Percentiles rank a stretch among this genome's conserved stretches.
Evolutionary conservation across 1,140 invertebrate genomes (phyloP).

Genomic region (Orius insidiosus): DNA sequence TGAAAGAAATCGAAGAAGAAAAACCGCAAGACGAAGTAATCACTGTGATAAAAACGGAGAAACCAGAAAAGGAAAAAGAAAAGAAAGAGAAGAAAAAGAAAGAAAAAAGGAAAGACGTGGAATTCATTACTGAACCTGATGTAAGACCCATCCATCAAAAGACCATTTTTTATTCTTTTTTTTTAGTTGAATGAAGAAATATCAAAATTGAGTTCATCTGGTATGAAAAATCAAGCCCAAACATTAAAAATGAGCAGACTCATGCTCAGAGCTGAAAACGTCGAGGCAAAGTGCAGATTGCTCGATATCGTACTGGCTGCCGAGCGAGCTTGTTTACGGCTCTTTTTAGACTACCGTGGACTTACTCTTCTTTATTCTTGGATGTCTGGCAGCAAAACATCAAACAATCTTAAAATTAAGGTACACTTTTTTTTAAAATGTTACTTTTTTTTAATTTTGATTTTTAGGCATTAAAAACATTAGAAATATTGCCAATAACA

Average conservation of each 20-base stretch:
- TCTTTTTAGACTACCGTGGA: conserved; percentile 91
- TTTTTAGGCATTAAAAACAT: conserved; percentile 59
- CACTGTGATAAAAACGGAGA: conserved; percentile 27
- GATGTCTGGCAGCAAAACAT: conserved; percentile 52
- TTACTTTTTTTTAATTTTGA: conserved; percentile 11
- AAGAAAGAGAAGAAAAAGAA: conserved; percentile 20
- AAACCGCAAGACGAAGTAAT: too few species aligned
- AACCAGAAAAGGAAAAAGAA: conserved; percentile 25
- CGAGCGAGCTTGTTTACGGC: conserved; percentile 59
- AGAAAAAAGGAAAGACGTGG: conserved; percentile 19
- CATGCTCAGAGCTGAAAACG: conserved; percentile 78
- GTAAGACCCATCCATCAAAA: conserved; percentile 29
- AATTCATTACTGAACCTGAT: conserved; percentile 39
- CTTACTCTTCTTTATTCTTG: conserved; percentile 77
- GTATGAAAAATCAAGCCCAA: conserved; percentile 72
- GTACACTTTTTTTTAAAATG: conserved; percentile 24
- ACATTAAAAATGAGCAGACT: conserved; percentile 73
- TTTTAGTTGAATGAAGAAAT: conserved; percentile 62
- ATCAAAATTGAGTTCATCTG: conserved; percentile 46
- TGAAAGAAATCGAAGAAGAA: conserved; percentile 12
- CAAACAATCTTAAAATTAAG: conserved; percentile 31
- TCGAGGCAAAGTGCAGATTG: conserved; percentile 43
- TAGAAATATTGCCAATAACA: conserved; percentile 69
- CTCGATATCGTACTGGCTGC: conserved; percentile 51
- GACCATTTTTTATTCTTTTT: conserved; percentile 19